Evolutionary conservation across 2,113 vertebrate species (phyloP).

Genomic region (Hippolais icterina): DNA sequence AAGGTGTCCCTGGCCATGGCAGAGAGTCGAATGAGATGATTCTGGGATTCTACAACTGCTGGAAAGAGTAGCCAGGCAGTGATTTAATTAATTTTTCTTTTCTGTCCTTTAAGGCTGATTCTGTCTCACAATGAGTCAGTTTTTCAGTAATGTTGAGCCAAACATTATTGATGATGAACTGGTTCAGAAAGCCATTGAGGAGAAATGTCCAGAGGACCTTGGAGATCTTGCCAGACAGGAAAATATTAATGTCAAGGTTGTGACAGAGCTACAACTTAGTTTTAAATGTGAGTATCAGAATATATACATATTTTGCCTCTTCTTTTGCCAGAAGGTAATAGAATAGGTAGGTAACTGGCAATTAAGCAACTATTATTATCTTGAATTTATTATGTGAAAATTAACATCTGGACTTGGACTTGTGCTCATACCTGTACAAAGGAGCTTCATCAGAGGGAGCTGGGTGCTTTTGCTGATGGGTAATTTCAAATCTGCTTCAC

Average conservation of each 20-base stretch:
- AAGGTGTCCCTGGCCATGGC: background rate
- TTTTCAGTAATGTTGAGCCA: slow-evolving; percentile 59
- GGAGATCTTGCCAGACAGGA: slow-evolving; percentile 65
- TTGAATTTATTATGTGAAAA: background rate
- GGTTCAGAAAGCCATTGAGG: slow-evolving; percentile 74
- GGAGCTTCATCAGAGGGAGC: background rate
- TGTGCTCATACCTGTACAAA: background rate
- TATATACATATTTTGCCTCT: background rate
- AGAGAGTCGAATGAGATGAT: background rate
- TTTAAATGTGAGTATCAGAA: slow-evolving; percentile 79
- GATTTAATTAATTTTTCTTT: background rate
- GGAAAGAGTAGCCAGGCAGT: background rate
- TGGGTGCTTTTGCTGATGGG: background rate
- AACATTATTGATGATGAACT: slow-evolving; percentile 80
- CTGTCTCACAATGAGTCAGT: slow-evolving; percentile 53
- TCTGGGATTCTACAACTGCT: background rate
- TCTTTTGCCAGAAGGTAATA: background rate
- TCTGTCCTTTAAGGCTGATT: background rate
- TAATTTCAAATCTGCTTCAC: background rate
- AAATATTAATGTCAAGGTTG: slow-evolving; percentile 71
- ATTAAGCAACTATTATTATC: background rate
- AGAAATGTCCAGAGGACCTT: slow-evolving; percentile 73
- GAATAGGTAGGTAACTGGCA: background rate
- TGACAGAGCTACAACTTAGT: slow-evolving; percentile 79
- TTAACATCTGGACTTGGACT: background rate